Base-by-base conservation (phyloP, 2,797 vertebrate species). In the Merluccius polli region DNA sequence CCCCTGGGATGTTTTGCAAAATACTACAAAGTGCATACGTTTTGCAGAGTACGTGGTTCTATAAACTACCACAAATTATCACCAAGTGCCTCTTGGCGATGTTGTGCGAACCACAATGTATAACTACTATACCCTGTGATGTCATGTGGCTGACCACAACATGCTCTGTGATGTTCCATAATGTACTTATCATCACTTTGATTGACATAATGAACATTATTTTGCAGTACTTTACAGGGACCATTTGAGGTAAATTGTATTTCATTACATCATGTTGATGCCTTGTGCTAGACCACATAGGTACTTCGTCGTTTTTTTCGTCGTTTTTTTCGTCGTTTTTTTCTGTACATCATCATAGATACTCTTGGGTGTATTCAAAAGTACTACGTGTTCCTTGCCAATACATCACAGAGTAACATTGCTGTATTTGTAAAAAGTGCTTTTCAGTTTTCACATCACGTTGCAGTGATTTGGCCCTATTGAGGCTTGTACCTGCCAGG, bases 221-320 rank as follows among this genome's bases (percentile, higher is more conserved):
- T 59, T 9, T n/a, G 18, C 52, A 41, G 38, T 21, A 48, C 8
- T 48, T 48, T 48, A 21, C 44, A 59, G n/a, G 7, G 52, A 59
- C 24, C 21, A 7, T n/a, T 2, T 65, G 24, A 65, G 9, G 59
- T 12, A 13, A 10, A 27, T 65, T 29, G 24, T 65, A 29, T 59
- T 10, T 21, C 15, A 8, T 21, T 59, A 21, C 44, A 59, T n/a
- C 52, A 59, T 21, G 10, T 65, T 29, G 59, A 27, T 27, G 15
- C 59, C 59, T 27, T 65, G 52, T 59, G 52, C n/a, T 59, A n/a
- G 59, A 65, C 59, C 59, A 65, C 59, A 65, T 59, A 65, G n/a
- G 59, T 38, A 38, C 36, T 11, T 38, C 11, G n/a, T n/a, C n/a
- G n/a, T n/a, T n/a, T n/a, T n/a, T n/a, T n/a, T n/a, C n/a, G n/a